These are phyloP conservation scores for Corythornis madagascariensis DNA, from an alignment of 2,113 vertebrate species.

Conservation along the genomic window DNA sequence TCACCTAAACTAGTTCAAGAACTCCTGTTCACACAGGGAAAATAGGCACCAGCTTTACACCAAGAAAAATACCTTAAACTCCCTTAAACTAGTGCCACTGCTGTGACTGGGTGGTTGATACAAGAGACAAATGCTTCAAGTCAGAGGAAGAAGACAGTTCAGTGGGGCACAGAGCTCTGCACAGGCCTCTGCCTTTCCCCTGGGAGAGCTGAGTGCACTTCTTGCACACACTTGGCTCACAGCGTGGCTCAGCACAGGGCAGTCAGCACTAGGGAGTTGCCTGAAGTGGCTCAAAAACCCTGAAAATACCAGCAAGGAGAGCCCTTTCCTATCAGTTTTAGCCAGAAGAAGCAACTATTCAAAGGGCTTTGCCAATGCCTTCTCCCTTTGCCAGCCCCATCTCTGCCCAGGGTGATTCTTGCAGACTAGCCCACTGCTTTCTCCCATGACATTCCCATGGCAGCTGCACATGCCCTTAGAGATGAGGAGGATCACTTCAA, in stretches of 20 bases:
- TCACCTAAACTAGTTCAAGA: background rate
- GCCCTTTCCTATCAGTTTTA: background rate
- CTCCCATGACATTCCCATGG: background rate
- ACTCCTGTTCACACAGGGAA: background rate
- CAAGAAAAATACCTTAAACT: background rate
- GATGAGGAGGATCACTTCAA: background rate
- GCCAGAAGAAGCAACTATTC: background rate
- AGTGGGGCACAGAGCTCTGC: background rate
- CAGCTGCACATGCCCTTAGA: background rate
- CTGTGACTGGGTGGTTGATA: background rate
- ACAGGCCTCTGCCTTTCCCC: background rate
- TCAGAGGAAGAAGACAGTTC: background rate
- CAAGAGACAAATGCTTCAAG: background rate
- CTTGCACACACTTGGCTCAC: background rate
- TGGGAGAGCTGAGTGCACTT: rapidly evolving
- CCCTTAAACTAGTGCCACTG: background rate
- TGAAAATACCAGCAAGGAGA: background rate
- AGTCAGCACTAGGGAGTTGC: background rate
- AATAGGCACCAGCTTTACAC: background rate
- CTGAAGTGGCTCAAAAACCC: background rate
- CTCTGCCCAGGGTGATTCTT: background rate
- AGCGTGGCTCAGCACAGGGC: background rate
- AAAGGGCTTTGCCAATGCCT: background rate
- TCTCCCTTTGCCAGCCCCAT: background rate
- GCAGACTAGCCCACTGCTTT: background rate